Evolutionary conservation across 2,888 invertebrate species (phyloP), one percentile per base, ranked within the genome.

Genomic region (Gasteruption jaculator): DNA sequence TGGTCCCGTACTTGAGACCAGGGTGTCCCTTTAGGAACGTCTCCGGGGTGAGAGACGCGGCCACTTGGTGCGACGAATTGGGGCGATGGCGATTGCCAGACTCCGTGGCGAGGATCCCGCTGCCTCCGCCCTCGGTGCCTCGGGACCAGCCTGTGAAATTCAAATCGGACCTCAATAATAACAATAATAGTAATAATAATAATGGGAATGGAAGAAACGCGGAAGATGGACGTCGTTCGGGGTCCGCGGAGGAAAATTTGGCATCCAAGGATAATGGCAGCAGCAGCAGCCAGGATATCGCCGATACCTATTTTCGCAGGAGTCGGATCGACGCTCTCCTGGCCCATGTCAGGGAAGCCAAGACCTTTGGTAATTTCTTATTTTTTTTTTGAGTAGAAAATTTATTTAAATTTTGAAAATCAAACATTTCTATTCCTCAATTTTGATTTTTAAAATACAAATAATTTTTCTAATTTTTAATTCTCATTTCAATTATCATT

Each of bases 1-100:
- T 71, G 71, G 29, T 68, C 10, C 70, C 71, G 2, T 61, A 69
- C 41, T 49, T 71, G 20, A 58, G 67, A 40, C 70, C 71, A 1
- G 71, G 71, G 4, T 70, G 71, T 48, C 69, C 68, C 3, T 60
- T 67, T 29, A 64, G 71, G 21, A 68, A 71, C 33, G 38, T 71
- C 11, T 52, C 49, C 1, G 56, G 61, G 0, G 48, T 68, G 7
- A 54, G 70, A 11, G 54, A 56, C 3, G 60, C 65, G 3, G 68
- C 70, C 3, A 63, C 61, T 18, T 70, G 71, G 71, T 64, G 64
- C 48, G 66, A 66, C 39, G 71, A 71, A 43, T 43, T 71, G 4
- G 62, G 57, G 33, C 65, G 71, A 3, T 71, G 71, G 71, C 54
- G 68, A 32, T 43, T 71, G 18, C 67, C 67, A 12, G 70, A 71